These are phyloP conservation scores for Drosophila murphyi DNA, from an alignment of 1,140 invertebrate species.

Conservation along the genomic window DNA sequence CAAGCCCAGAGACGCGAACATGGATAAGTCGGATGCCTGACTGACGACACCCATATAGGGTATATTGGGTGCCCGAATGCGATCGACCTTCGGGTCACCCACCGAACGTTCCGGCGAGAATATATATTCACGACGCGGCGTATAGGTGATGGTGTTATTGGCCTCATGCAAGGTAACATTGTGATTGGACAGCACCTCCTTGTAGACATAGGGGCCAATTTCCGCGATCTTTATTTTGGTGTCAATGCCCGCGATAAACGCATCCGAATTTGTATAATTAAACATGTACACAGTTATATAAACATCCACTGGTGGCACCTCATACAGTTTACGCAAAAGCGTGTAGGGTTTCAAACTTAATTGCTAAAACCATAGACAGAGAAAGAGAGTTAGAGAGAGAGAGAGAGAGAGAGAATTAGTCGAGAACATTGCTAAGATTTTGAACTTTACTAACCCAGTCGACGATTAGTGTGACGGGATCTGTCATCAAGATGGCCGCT, in stretches of 20 bases:
- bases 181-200: constrained; percentile 89
- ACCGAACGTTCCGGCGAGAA: constrained; percentile 90
- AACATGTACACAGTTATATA: constrained; percentile 92
- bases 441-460: constrained; percentile 85
- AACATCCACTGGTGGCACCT: constrained; percentile 89
- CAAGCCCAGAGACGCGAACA: constrained; percentile 85
- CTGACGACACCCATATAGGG: constrained; percentile 88
- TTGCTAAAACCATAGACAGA: constrained; percentile 83
- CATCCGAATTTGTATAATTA: constrained; percentile 92
- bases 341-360: constrained; percentile 86
- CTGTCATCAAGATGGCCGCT: constrained; percentile 85
- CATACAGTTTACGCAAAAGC: constrained; percentile 88
- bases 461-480: constrained; percentile 85
- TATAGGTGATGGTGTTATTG: constrained; percentile 91
- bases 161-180: constrained; percentile 88
- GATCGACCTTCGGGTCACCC: constrained; percentile 87
- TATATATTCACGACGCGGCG: constrained; percentile 88
- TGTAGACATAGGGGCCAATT: constrained; percentile 94
- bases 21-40: constrained; percentile 61
- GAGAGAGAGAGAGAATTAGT: neutral
- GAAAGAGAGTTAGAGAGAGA: neutral
- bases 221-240: constrained; percentile 89
- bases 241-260: constrained; percentile 89
- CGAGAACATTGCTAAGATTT: too few relatives aligned
- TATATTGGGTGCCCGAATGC: constrained; percentile 90